Evolutionary conservation across 1,140 invertebrate species (phyloP).

Genomic region (Cephus cinctus): DNA sequence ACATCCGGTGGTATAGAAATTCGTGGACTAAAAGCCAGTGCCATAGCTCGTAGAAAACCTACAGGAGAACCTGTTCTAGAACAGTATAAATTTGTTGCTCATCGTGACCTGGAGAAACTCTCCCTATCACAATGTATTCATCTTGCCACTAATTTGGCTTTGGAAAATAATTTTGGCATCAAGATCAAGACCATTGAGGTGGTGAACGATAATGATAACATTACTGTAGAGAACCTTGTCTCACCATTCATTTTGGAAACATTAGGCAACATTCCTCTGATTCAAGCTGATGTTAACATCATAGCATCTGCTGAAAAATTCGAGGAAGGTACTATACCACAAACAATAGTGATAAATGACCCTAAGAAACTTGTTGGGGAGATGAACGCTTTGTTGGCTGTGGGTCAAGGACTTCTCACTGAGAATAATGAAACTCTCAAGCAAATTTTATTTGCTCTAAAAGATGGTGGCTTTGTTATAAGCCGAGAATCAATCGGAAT

Average conservation of each 20-base stretch:
- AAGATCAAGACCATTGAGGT: constrained; percentile 76
- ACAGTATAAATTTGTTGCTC: constrained; percentile 70
- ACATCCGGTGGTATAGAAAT: constrained; percentile 80
- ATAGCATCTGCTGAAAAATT: constrained; percentile 39
- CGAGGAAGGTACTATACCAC: constrained; percentile 53
- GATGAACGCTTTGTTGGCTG: constrained; percentile 58
- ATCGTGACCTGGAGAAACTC: constrained; percentile 33
- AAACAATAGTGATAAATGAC: constrained; percentile 55
- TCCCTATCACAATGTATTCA: constrained; percentile 55
- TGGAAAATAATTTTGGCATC: constrained; percentile 72
- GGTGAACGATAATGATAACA: constrained; percentile 56
- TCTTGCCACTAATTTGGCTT: constrained; percentile 66
- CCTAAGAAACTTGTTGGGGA: constrained; percentile 62
- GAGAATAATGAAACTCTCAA: constrained; percentile 26
- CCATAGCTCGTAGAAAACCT: constrained; percentile 69
- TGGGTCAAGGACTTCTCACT: constrained; percentile 44
- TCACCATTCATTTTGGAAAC: constrained; percentile 58
- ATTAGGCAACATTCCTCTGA: constrained; percentile 63
- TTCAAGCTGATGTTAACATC: constrained; percentile 61
- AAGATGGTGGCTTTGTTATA: constrained; percentile 55
- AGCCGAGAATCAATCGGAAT: constrained; percentile 42
- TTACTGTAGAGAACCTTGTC: constrained; percentile 46
- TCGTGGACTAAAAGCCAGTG: constrained; percentile 75
- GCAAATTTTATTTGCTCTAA: constrained; percentile 32
- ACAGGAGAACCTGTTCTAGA: constrained; percentile 69